Conservation (phyloP, 2,113 vertebrate genomes). For the Ovibos moschatus region DNA sequence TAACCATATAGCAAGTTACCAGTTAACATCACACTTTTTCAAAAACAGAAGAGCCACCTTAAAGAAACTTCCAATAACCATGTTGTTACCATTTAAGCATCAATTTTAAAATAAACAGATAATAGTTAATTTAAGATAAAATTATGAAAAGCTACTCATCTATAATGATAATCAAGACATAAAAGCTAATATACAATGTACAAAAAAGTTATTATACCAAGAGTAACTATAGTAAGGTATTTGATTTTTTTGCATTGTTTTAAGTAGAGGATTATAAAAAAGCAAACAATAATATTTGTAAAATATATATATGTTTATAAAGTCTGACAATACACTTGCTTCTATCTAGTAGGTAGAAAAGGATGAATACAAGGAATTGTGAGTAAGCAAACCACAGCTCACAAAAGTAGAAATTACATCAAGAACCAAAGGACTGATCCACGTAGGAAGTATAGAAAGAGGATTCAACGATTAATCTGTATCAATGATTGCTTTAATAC, state of each 20-base stretch:
- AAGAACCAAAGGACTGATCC: neutral
- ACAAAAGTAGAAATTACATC: neutral
- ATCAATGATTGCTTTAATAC: neutral
- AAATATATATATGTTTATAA: neutral
- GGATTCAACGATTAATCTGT: neutral
- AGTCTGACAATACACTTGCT: neutral
- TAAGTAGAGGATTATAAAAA: neutral
- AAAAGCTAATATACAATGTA: slow-evolving; percentile 8
- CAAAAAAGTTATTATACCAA: neutral
- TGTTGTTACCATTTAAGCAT: neutral
- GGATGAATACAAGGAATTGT: neutral
- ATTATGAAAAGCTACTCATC: neutral
- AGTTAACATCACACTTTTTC: neutral
- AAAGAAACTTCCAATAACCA: neutral
- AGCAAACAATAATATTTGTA: neutral
- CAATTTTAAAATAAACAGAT: neutral
- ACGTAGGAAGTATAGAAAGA: neutral
- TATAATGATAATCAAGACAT: neutral
- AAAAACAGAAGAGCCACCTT: neutral
- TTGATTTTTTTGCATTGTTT: neutral
- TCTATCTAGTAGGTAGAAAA: neutral
- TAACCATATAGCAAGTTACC: neutral
- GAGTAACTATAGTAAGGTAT: neutral
- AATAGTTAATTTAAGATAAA: slow-evolving; percentile 8
- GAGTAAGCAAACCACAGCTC: neutral